Evolutionary conservation across 2,888 invertebrate species (phyloP).

Genomic region (Idaea aversata): DNA sequence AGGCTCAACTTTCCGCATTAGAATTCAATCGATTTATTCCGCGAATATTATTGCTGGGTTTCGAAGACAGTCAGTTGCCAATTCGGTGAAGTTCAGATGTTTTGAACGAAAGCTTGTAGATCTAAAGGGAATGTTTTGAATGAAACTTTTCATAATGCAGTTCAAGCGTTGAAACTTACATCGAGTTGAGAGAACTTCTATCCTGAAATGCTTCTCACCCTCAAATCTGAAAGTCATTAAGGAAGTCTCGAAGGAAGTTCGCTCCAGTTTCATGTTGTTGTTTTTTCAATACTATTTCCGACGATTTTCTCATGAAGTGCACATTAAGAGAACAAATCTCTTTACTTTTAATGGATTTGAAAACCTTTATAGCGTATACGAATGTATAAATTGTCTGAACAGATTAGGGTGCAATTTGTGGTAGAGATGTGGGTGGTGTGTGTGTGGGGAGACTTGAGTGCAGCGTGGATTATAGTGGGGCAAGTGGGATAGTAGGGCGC

Average conservation of each 20-base stretch:
- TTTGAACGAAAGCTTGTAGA: not conserved
- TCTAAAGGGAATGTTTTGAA: not conserved
- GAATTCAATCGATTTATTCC: conserved; percentile 5
- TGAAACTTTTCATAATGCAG: not conserved
- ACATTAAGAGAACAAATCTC: not conserved
- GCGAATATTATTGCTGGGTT: conserved; percentile 8
- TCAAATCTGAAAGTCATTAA: not conserved
- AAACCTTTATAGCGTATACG: not conserved
- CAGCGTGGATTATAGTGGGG: not conserved
- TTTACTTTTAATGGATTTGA: not conserved
- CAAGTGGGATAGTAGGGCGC: not conserved
- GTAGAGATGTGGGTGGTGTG: not conserved
- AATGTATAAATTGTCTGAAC: not conserved
- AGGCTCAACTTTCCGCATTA: conserved; percentile 10
- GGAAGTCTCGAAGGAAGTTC: not conserved
- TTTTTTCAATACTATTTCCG: not conserved
- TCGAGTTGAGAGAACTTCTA: not conserved
- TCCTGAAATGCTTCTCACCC: not conserved
- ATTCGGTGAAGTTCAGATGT: conserved; percentile 4
- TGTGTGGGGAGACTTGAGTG: not conserved
- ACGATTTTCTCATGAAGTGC: not conserved
- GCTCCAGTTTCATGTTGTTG: not conserved
- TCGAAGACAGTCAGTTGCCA: conserved; percentile 8
- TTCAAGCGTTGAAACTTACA: not conserved
- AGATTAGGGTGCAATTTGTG: not conserved